Conservation (phyloP, 2,113 vertebrate species). For the Progne subis region DNA sequence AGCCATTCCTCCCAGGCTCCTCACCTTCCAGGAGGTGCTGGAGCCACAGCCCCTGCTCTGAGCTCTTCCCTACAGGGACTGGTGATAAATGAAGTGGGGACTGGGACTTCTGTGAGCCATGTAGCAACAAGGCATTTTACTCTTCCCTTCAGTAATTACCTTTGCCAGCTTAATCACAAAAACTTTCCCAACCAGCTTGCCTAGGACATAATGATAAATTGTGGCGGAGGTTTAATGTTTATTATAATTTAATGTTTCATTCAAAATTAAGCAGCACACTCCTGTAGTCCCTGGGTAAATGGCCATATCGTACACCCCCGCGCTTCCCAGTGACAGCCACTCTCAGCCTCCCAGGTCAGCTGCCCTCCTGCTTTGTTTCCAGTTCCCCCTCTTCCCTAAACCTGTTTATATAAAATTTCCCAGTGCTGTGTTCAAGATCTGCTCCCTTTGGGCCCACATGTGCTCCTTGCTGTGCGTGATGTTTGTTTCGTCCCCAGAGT, state of each 20-base stretch:
- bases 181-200: conserved; percentile 33
- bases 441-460: neutral
- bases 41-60: neutral
- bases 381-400: neutral
- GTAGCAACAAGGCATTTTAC: neutral
- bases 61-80: neutral
- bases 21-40: neutral
- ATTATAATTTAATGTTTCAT: conserved; percentile 51
- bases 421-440: neutral
- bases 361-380: neutral
- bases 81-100: neutral
- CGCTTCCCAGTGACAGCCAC: neutral
- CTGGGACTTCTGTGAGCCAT: neutral
- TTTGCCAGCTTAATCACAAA: conserved; percentile 25
- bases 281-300: neutral
- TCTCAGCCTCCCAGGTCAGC: neutral
- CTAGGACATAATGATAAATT: conserved; percentile 35
- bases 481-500: neutral
- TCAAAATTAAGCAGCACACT: conserved; percentile 39
- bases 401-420: neutral
- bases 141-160: conserved; percentile 3
- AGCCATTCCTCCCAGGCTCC: neutral
- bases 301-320: neutral
- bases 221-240: conserved; percentile 17
- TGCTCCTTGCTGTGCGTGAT: neutral